Conservation (phyloP, 2,113 vertebrate genomes). For the Tinamus guttatus region DNA sequence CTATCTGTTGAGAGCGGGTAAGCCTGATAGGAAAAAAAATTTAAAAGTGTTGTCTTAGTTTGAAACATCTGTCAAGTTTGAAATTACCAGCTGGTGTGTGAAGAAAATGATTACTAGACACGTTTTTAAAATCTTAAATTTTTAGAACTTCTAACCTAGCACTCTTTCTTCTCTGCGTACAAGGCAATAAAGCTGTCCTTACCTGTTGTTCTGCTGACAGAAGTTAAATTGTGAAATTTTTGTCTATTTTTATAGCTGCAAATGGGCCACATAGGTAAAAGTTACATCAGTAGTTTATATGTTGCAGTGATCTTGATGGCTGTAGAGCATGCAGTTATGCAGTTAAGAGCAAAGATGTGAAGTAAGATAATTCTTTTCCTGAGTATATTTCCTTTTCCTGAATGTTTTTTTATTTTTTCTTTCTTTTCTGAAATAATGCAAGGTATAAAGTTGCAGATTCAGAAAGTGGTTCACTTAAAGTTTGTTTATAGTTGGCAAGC, state of each 20-base stretch:
- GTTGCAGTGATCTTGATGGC: neutral
- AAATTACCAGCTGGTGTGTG: neutral
- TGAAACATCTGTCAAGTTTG: neutral
- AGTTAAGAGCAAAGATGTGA: neutral
- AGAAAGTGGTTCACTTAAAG: neutral
- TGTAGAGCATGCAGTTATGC: accelerated
- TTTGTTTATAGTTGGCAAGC: neutral
- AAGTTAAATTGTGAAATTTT: neutral
- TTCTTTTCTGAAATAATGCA: neutral
- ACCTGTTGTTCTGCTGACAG: neutral
- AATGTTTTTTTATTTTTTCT: neutral
- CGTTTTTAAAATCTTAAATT: neutral
- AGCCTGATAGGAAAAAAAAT: neutral
- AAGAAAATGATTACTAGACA: neutral
- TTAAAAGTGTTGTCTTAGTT: neutral
- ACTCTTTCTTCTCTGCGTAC: neutral
- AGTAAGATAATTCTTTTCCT: neutral
- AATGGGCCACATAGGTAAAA: neutral
- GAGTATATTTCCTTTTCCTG: neutral
- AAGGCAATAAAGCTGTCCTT: neutral
- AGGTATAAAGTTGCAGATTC: neutral
- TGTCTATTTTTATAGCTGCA: neutral
- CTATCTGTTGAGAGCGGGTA: neutral
- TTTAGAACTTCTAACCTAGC: neutral
- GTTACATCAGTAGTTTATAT: neutral